phyloP scores from a whole-genome alignment of 92 coral and sea anemone genomes.

The Ricordea florida region DNA sequence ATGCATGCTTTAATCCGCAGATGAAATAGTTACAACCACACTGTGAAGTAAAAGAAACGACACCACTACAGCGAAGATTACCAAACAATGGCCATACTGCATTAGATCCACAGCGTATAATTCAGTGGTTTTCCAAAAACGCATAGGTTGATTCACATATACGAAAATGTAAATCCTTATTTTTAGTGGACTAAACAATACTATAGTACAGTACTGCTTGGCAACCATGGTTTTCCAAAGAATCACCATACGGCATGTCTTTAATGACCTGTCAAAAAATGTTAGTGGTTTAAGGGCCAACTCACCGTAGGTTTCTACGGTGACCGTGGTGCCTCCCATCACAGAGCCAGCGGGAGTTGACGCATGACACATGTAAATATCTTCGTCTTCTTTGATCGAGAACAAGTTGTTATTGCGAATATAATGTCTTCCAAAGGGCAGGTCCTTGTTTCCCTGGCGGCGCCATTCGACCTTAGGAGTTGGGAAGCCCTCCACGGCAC shows the following conservation, averaged over 20 bases:
- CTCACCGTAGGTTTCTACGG: conserved; percentile 65
- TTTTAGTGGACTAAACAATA: no score
- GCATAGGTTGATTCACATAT: no score
- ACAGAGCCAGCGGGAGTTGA: conserved; percentile 69
- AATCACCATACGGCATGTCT: no score
- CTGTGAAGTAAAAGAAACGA: not conserved
- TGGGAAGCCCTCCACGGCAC: conserved; percentile 71
- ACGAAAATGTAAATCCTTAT: no score
- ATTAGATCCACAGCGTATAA: no score
- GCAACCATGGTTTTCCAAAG: no score
- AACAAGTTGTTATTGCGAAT: conserved; percentile 45
- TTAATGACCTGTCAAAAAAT: no score
- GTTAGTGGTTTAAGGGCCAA: not conserved
- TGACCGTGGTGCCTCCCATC: conserved; percentile 65
- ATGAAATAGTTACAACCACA: not conserved
- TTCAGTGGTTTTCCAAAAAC: not conserved
- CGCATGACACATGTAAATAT: conserved; percentile 77
- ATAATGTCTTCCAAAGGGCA: conserved; percentile 60
- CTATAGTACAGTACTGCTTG: no score
- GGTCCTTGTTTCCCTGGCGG: conserved; percentile 67
- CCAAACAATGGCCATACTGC: no score
- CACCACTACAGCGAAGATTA: no score
- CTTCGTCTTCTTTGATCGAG: conserved; percentile 63
- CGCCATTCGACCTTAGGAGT: conserved; percentile 76
- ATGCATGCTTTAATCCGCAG: no score